phyloP scores from a whole-genome alignment of 2,113 vertebrate genomes.

The Trochalopteron elliotii region DNA sequence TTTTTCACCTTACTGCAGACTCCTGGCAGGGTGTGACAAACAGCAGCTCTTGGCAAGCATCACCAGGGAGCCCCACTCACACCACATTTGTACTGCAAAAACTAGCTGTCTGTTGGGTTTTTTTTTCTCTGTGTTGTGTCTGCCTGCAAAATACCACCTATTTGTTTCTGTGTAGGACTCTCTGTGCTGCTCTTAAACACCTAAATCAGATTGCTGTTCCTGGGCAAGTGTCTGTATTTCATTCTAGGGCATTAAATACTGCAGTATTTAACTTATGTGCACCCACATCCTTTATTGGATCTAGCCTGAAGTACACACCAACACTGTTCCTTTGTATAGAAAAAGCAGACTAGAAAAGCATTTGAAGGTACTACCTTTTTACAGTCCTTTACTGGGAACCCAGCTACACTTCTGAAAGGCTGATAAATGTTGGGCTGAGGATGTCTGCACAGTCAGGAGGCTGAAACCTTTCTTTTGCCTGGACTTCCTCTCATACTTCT shows the following conservation, averaged over 20 bases:
- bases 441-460: conserved; percentile 24
- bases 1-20: not conserved
- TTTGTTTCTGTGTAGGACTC: not conserved
- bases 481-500: not conserved
- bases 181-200: not conserved
- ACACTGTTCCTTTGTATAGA: not conserved
- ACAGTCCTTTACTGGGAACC: not conserved
- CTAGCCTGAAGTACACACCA: conserved; percentile 6
- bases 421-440: not conserved
- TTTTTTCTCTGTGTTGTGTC: not conserved
- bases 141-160: not conserved
- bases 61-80: not conserved
- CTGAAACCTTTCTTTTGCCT: not conserved
- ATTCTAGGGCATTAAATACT: not conserved
- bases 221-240: not conserved
- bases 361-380: conserved; percentile 32
- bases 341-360: not conserved
- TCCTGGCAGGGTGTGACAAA: not conserved
- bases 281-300: not conserved
- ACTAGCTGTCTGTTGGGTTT: not conserved
- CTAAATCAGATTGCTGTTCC: not conserved
- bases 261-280: conserved; percentile 9
- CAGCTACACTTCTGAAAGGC: conserved; percentile 3
- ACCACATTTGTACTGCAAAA: not conserved
- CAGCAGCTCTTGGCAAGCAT: not conserved